Evolutionary conservation across 2,113 vertebrate genomes (phyloP), one percentile per base, ranked within the genome.

Genomic region (Ciconia maguari): DNA sequence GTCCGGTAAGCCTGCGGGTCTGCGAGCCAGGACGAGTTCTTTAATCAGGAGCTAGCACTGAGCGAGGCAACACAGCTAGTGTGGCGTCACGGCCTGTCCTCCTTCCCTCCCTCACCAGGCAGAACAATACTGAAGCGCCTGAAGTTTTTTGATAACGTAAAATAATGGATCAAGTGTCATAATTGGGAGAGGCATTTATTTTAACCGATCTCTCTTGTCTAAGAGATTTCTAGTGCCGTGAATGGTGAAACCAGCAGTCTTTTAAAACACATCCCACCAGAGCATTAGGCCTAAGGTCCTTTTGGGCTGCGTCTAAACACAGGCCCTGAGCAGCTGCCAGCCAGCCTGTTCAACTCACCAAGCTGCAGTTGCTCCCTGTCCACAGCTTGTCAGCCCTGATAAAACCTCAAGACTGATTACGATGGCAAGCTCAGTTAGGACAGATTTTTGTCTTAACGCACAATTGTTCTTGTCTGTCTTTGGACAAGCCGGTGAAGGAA

Each of bases 1-100:
- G 62, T 96, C 97, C 9, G 98, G 99, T 99, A 75, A 98, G 98
- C 90, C 42, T 4, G 26, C 10, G 18, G 4, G 27, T 11, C 65
- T 1, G 2, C 0, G 6, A 51, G 71, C 29, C 30, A 6, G 36
- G 58, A 2, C 0, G 9, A 55, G 69, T 57, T 18, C 30, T 16
- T 84, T 30, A 8, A 1, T 1, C 36, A 3, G 41, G 46, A 30
- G 36, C 34, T 58, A 22, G 49, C 24, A 4, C 83, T 17, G 12
- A 2, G 19, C 3, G 0, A 3, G 26, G 61, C 29, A 7, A 1
- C 41, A 11, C 30, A 10, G 42, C 4, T 6, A 6, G 32, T 2
- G 11, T 2, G 46, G 34, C 42, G 11, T 11, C 12, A 1, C 49
- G 13, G n/a, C 16, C 42, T 29, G 32, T 22, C 20, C 66, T 42